A percentile compares a stretch with the other conserved stretches of the same genome.
Evolutionary conservation across 2,888 invertebrate genomes (phyloP).

Genomic region (Brachypalpus laphriformis): DNA sequence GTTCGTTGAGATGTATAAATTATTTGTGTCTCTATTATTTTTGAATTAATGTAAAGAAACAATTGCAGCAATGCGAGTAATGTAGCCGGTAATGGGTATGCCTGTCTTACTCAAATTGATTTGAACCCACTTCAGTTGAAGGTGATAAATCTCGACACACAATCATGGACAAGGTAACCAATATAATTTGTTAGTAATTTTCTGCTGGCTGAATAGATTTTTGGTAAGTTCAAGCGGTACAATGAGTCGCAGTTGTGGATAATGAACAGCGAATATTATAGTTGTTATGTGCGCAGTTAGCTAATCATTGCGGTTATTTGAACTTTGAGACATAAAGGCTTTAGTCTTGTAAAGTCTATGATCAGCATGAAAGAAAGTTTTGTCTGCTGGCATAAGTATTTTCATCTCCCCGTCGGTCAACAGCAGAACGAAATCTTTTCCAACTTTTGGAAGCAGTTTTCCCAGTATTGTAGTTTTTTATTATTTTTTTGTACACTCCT

Average conservation of each 20-base stretch:
- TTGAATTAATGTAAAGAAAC: neutral
- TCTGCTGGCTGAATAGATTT: conserved; percentile 21
- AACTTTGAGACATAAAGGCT: neutral
- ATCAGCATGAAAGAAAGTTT: conserved; percentile 12
- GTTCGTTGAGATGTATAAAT: neutral
- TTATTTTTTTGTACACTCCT: too few species aligned
- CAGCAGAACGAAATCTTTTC: too few species aligned
- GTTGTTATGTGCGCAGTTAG: neutral
- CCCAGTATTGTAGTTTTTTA: too few species aligned
- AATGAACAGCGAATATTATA: neutral
- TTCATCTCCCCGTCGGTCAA: too few species aligned
- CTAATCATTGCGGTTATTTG: neutral
- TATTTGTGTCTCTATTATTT: neutral
- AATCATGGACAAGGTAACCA: conserved; percentile 37
- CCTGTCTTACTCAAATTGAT: neutral
- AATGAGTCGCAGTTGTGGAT: neutral
- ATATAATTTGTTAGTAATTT: conserved; percentile 50
- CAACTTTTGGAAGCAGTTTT: too few species aligned
- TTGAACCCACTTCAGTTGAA: conserved; percentile 44
- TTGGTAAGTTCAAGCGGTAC: neutral
- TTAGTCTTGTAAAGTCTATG: neutral
- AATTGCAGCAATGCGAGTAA: neutral
- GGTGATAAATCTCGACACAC: conserved; percentile 22
- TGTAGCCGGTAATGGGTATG: neutral
- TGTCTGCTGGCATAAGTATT: neutral